These are phyloP conservation scores for Astreopora myriophthalma DNA, from an alignment of 64 coral and sea anemone species.

Conservation along the genomic window DNA sequence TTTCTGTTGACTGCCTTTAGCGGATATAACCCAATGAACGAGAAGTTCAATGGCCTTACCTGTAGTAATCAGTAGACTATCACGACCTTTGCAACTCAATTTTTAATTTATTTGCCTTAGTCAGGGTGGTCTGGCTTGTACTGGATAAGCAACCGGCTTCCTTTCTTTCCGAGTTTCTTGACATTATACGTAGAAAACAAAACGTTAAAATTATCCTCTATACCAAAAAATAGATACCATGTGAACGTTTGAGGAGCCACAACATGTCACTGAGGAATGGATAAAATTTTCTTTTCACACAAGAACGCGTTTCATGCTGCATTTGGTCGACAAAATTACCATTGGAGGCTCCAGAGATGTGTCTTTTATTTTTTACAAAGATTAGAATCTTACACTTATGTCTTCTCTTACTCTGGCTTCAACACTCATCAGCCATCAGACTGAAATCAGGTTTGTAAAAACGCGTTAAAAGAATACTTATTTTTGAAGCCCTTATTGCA, in stretches of 20 bases:
- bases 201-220: background rate
- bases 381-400: background rate
- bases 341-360: background rate
- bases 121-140: constrained; percentile 1
- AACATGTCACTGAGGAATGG: constrained; percentile 38
- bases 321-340: background rate
- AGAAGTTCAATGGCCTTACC: background rate
- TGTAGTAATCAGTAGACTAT: background rate
- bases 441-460: constrained; percentile 29
- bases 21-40: background rate
- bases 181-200: background rate
- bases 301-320: background rate
- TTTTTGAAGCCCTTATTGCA: background rate
- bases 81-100: constrained; percentile 40
- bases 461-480: background rate
- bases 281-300: background rate
- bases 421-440: background rate
- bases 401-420: background rate
- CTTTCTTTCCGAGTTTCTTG: background rate
- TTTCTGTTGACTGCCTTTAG: too few relatives aligned
- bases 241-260: background rate
- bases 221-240: background rate
- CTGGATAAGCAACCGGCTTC: background rate
- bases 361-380: background rate
- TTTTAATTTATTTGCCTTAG: constrained; percentile 25